Base-by-base conservation (phyloP, 2,888 invertebrate species). In the Ophion slaviceki region DNA sequence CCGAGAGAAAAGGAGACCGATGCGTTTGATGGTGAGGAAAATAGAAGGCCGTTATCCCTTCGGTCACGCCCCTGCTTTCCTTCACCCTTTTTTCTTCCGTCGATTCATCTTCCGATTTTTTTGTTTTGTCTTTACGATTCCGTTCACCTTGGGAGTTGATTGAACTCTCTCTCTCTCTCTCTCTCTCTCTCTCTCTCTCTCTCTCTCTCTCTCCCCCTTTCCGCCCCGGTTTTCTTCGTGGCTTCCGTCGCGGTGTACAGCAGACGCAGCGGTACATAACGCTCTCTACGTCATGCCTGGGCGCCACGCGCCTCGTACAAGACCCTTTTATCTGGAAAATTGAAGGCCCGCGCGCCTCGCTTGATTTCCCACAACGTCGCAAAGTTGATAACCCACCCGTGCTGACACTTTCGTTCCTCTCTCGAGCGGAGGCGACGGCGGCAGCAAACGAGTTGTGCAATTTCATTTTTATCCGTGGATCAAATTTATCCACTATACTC, bases 351-450 rank as follows among this genome's bases (percentile, higher is more conserved):
- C 53, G 53, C 53, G 53, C 53, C 71, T 78, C 86, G 82, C 74
- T 87, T 88, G 88, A 88, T 88, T 88, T 88, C 86, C 87, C 86
- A 86, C 77, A 84, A 86, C 80, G 85, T 79, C 84, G 70, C 74
- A 62, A 70, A 70, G 70, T 79, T 79, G 79, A 79, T 80, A 71
- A 77, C 70, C 36, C 66, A 53, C n/a, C 45, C 36, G 59, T 40
- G 47, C 70, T 57, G 24, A 67, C 66, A 32, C 62, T 72, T 40
- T 72, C 40, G 2, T 20, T 17, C 32, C 11, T 47, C 8, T 47
- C 32, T 32, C 24, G 17, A 8, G 28, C 61, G 53, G 11, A 36
- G 28, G 3, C 28, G 40, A 17, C 47, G 28, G 28, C 68, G 28
- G 5, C 72, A 78, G 82, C 82, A 81, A 85, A 84, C 77, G 85